A percentile compares a stretch with the other conserved stretches of the same genome.
phyloP scores from a whole-genome alignment of 2,888 invertebrate species.

The Melanophora roralis region DNA sequence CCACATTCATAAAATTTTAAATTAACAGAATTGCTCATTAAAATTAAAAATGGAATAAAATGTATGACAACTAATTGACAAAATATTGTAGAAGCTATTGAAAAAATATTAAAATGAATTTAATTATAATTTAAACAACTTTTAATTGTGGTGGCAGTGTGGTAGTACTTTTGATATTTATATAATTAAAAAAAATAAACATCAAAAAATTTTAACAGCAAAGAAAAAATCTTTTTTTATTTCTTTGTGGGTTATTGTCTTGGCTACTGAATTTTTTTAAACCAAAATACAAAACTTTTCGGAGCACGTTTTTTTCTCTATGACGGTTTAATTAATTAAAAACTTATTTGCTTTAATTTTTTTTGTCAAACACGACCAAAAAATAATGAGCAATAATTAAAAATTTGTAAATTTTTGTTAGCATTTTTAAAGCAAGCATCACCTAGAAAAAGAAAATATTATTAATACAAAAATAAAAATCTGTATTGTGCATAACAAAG shows the following conservation, averaged over 20 bases:
- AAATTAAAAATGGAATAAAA: slow-evolving; percentile 31
- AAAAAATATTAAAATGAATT: slow-evolving; percentile 12
- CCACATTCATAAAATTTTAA: slow-evolving; percentile 10
- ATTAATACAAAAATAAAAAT: neutral
- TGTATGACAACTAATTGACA: slow-evolving; percentile 23
- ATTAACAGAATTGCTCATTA: slow-evolving; percentile 29
- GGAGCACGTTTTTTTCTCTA: slow-evolving; percentile 16
- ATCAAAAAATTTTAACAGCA: neutral
- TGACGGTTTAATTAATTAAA: slow-evolving; percentile 49
- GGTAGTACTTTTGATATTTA: slow-evolving; percentile 1
- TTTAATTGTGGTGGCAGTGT: slow-evolving; percentile 35
- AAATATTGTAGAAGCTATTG: slow-evolving; percentile 43
- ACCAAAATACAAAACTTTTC: neutral
- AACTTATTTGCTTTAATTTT: neutral
- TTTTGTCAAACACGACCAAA: slow-evolving; percentile 9
- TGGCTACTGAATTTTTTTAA: neutral
- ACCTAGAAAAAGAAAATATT: neutral
- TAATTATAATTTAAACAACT: slow-evolving; percentile 28
- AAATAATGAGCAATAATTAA: slow-evolving; percentile 23
- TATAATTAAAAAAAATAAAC: neutral
- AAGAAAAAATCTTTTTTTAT: neutral
- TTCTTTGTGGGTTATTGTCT: slow-evolving; percentile 8
- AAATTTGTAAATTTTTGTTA: too few species aligned
- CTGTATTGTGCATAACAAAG: neutral
- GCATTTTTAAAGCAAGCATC: neutral